Base-by-base conservation (phyloP, 2,113 vertebrate species). In the Erythrolamprus reginae region DNA sequence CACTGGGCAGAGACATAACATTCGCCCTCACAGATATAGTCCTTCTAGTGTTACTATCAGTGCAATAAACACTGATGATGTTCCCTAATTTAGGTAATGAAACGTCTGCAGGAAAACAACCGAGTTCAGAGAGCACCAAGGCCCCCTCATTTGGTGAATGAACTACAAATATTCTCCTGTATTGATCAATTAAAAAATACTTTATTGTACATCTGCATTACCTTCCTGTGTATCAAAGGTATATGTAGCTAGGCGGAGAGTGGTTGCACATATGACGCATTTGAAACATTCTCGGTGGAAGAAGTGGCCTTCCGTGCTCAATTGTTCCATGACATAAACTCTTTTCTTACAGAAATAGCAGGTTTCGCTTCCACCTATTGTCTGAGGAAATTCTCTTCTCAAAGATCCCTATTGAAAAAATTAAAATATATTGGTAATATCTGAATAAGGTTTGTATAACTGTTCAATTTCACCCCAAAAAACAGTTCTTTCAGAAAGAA, bases 281-380 rank as follows among this genome's bases (percentile, higher is more conserved):
- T 98, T 98, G 95, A 99, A 99, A 91, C 99, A 99, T 92, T 99
- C 99, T 15, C 98, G 97, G 92, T 99, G 99, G 96, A 99, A 99
- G 96, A 98, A 99, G 90, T 98, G 97, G 1, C 99, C 99, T 93
- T 99, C 99, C 0, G 98, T 98, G 5, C 98, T 98, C 93, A 99
- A 97, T 55, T 98, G 95, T 96, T 99, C 99, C 97, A 99, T 98
- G 92, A 99, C 97, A 0, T 99, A 99, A 24, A 99, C 99, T 0
- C 99, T 98, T 91, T 97, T 98, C 93, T 98, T 97, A 88, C 99
- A 99, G 61, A 97, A 98, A 91, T 98, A 98, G 85, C 99, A 99
- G 90, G 96, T 98, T 96, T 99, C 98, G 1, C 97, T 98, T 15
- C 99, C 98, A 0, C 99, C 98, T 0, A 99, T 55, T 23, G 96